Percentiles rank a stretch among this genome's conserved stretches.
Evolutionary conservation across 2,888 invertebrate species (phyloP).

Genomic region (Mechanitis messenoides): DNA sequence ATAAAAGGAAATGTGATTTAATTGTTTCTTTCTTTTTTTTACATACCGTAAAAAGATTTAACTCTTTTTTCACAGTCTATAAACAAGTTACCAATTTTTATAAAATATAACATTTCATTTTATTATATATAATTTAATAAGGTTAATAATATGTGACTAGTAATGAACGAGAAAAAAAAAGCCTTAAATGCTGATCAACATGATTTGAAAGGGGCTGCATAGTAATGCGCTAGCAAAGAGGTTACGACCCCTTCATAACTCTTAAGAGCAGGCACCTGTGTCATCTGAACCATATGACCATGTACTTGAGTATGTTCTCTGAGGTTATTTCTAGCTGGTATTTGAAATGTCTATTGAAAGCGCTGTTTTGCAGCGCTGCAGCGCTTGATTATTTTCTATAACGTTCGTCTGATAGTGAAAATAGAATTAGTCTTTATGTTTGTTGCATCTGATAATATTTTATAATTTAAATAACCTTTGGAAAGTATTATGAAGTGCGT

Average conservation of each 20-base stretch:
- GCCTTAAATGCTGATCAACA: constrained; percentile 12
- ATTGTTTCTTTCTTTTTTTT: too few species aligned
- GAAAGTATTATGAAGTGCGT: constrained; percentile 16
- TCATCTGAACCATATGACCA: not conserved
- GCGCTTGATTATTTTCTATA: too few species aligned
- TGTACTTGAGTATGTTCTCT: not conserved
- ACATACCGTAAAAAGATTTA: too few species aligned
- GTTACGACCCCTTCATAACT: constrained; percentile 21
- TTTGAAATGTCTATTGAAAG: not conserved
- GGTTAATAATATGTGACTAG: constrained; percentile 3
- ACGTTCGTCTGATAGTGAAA: too few species aligned
- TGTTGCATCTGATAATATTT: constrained; percentile 1
- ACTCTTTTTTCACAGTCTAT: too few species aligned
- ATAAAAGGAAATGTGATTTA: too few species aligned
- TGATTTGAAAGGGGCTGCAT: constrained; percentile 18
- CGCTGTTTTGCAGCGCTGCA: too few species aligned
- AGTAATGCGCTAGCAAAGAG: constrained; percentile 25
- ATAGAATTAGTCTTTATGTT: too few species aligned
- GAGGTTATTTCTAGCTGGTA: not conserved
- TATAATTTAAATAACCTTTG: constrained; percentile 3
- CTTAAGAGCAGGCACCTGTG: constrained; percentile 21
- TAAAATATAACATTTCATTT: too few species aligned
- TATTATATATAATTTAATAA: too few species aligned
- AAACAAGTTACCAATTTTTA: too few species aligned
- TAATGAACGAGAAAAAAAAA: not conserved